Evolutionary conservation across 2,113 vertebrate genomes (phyloP), one percentile per base, ranked within the genome.

Genomic region (Bos javanicus): DNA sequence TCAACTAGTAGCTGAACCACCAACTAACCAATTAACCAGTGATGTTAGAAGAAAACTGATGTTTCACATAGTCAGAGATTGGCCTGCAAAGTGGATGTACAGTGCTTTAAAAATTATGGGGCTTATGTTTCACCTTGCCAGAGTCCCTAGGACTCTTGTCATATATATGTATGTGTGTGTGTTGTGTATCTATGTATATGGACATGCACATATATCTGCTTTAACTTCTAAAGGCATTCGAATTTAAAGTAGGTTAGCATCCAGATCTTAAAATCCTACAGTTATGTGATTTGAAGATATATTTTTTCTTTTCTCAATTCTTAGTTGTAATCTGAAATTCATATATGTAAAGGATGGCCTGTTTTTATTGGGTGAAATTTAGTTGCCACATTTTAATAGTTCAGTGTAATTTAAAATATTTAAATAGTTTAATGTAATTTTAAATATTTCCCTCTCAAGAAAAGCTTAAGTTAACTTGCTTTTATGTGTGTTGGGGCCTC

Each of bases 191-290:
- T 81, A 1, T 81, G 15, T 81, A 4, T 81, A 13, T 52, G 33
- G 30, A n/a, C 33, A 36, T 4, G 3, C 33, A 52, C 30, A 52
- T 52, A 11, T 23, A 83, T n/a, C 50, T 83, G 19, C 50, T 54
- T 83, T 54, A 54, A 83, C 33, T 52, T 83, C 50, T 83, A n/a
- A 54, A 54, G 80, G 80, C 33, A 54, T 88, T 71, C 43, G 36
- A 88, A 54, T 94, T 91, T 91, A n/a, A 95, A 62, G 64, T 97
- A 84, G 36, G 57, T 89, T 92, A 52, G 78, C 5, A 33, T 89
- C 33, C 19, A 76, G 3, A 56, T 90, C 91, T 96, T 90, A 85
- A 96, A 96, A 64, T 93, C 46, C 25, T 85, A 36, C 64, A 90
- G 12, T 54, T 54, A 36, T 0, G 19, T 76, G 78, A 36, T 93